Percentiles rank a stretch among this genome's conserved stretches.
Conservation (phyloP, 2,888 invertebrate species). For the Cantharis lateralis region DNA sequence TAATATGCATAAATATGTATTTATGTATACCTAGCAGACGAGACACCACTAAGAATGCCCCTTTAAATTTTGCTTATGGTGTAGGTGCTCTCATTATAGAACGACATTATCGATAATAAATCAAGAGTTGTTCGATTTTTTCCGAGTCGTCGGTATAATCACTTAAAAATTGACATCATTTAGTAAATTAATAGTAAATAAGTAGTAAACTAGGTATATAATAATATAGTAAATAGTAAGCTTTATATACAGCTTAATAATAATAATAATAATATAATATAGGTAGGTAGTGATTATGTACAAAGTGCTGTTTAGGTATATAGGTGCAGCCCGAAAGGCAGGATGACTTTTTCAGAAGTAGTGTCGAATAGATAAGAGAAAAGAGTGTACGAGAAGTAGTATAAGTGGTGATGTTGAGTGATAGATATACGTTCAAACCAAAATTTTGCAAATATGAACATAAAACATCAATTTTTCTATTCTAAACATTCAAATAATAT, state of each 20-base stretch:
- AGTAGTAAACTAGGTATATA: neutral
- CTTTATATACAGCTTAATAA: neutral
- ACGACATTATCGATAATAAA: neutral
- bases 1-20: too few species aligned
- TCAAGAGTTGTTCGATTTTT: neutral
- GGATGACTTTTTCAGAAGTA: conserved; percentile 33
- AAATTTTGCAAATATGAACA: conserved; percentile 24
- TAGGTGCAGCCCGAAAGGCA: conserved; percentile 29
- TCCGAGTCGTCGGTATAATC: neutral
- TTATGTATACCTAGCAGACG: too few species aligned
- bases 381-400: conserved; percentile 42
- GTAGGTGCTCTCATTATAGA: neutral
- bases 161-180: neutral
- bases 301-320: conserved; percentile 33
- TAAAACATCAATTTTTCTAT: conserved; percentile 25
- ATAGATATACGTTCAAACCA: conserved; percentile 22
- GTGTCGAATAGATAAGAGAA: conserved; percentile 36
- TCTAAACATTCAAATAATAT: conserved; percentile 17
- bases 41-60: neutral
- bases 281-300: conserved; percentile 26
- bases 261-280: neutral
- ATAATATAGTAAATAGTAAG: neutral
- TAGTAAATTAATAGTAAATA: neutral
- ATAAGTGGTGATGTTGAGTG: conserved; percentile 46
- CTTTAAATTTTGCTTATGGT: neutral